Evolutionary conservation across 1,140 invertebrate species (phyloP).

Genomic region (Plutomurus gul): DNA sequence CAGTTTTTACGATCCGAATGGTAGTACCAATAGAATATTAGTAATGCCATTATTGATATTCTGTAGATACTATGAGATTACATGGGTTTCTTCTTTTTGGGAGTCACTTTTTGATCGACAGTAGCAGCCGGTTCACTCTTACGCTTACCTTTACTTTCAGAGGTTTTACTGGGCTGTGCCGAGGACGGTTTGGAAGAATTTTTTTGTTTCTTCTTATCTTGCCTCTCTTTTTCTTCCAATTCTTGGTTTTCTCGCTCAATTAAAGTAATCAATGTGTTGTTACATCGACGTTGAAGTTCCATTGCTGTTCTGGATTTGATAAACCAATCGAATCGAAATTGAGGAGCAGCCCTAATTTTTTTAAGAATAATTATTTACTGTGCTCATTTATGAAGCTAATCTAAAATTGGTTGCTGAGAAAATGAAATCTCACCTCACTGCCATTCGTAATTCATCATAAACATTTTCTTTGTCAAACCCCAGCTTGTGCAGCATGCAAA

Average conservation of each 20-base stretch:
- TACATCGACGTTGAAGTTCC: conserved; percentile 94
- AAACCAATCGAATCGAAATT: conserved; percentile 99
- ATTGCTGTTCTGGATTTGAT: conserved; percentile 96
- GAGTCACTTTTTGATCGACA: neutral
- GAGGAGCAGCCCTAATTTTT: conserved; percentile 74
- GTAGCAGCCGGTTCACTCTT: conserved; percentile 22
- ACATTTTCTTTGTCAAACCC: conserved; percentile 99
- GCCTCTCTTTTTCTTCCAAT: conserved; percentile 92
- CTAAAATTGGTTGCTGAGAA: no score
- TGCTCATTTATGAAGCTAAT: neutral
- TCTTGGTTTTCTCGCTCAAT: conserved; percentile 97
- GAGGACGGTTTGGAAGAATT: conserved; percentile 33
- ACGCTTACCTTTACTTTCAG: conserved; percentile 42
- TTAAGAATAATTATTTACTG: no score
- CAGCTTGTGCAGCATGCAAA: conserved; percentile 98
- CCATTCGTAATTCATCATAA: conserved; percentile 92
- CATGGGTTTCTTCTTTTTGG: conserved; percentile 15
- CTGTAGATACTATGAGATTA: no score
- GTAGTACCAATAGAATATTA: no score
- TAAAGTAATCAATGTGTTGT: conserved; percentile 94
- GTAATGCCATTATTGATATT: no score
- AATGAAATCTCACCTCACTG: conserved; percentile 70
- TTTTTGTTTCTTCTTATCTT: conserved; percentile 82
- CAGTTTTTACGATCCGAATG: no score
- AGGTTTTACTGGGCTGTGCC: neutral